Evolutionary conservation across 2,113 vertebrate species (phyloP), one percentile per base, ranked within the genome.

Genomic region (Isichthys henryi): DNA sequence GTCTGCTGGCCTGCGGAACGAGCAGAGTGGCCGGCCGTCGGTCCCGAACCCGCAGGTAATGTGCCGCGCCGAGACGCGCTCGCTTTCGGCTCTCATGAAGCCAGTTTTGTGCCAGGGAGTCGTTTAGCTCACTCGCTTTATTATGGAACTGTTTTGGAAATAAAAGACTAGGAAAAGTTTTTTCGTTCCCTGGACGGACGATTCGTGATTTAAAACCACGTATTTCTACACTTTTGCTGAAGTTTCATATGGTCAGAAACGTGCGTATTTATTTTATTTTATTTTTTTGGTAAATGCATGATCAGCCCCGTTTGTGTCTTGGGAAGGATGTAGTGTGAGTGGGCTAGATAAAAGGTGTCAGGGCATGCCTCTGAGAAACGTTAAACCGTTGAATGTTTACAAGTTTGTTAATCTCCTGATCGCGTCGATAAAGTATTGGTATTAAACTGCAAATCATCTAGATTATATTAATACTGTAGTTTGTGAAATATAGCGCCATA

Each of bases 111-210:
- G 5, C 15, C 77, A 48, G 56, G 89, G 89, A 89, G 89, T 62
- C 52, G 56, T 86, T 50, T 58, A 27, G 48, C 43, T 35, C 23
- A 48, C 87, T 31, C 2, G 56, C 52, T 70, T 58, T 35, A 48
- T 87, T 49, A 39, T 45, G 83, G 84, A 70, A 35, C 39, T 90
- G 31, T 39, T 53, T 53, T 39, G 23, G 84, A 52, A 43, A 31
- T 50, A 62, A 87, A 87, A 48, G 84, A 5, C 46, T 31, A 87
- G 62, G 48, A 87, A 87, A 88, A 87, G 83, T 50, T 77, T 77
- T 50, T 83, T 19, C 13, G 13, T 43, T 43, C 35, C 15, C 19
- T 87, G 85, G 58, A 19, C 43, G 84, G 85, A 84, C 85, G 84
- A 87, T 43, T 77, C 62, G 58, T 49, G 85, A 15, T n/a, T 87